Base-by-base conservation (phyloP, 2,888 invertebrate species). In the Priocnemis perturbator region DNA sequence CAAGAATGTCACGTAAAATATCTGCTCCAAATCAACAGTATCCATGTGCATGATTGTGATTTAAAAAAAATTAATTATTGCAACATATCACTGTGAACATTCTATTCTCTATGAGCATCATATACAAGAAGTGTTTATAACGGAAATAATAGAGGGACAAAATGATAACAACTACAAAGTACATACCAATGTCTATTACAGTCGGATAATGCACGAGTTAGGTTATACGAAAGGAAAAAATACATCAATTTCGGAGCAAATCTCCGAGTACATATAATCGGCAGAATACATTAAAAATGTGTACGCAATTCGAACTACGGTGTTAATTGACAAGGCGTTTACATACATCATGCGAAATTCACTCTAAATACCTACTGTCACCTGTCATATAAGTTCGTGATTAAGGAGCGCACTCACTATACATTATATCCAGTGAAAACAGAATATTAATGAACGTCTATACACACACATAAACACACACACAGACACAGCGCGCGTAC, bases 341-440 rank as follows among this genome's bases (percentile, higher is more conserved):
- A 37, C 11, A 37, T 37, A 37, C 37, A 37, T 9, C 7, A 50
- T 14, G 50, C 17, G 9, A 50, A 19, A 17, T 50, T 5, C n/a
- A 9, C 4, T 50, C n/a, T 19, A n/a, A n/a, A n/a, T n/a, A 50
- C n/a, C n/a, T 19, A n/a, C 50, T 50, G 50, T 50, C 50, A 50
- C 50, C 50, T 50, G 50, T 50, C 50, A 50, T 4, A 2, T 17
- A 19, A 50, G 19, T 50, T 17, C 50, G 7, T 50, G 50, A 50
- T 50, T 50, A 50, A 50, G 3, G 19, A n/a, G 19, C n/a, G n/a
- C 19, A 19, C 50, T 11, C 50, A 17, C 37, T 37, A 37, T 17
- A 17, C 17, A 17, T 7, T 19, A 50, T 19, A 4, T 50, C n/a
- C 17, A 19, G 50, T 50, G 19, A 50, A 19, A 19, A 50, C 50